Base-by-base conservation (phyloP, 2,797 vertebrate genomes). In the Cottoperca gobio region DNA sequence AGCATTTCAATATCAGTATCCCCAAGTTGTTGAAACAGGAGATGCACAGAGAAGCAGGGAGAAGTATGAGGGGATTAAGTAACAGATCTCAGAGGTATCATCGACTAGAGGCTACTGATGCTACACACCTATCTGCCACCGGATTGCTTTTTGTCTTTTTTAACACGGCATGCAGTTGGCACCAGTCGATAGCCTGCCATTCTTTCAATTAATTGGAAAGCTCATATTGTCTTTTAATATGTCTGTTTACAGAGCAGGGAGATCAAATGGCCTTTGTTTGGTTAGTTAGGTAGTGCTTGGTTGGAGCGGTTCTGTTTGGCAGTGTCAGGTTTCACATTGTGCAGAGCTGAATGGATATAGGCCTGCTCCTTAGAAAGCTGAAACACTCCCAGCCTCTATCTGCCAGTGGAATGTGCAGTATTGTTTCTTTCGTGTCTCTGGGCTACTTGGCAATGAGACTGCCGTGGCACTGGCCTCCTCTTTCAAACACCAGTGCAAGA, bases 361-460 rank as follows among this genome's bases (percentile, higher is more conserved):
- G 79, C 64, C 82, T 17, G 60, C 77, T 91, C 81, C 90, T 87
- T 70, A 35, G 80, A 88, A 86, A 80, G 84, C 83, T 79, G 55
- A 82, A 83, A 66, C n/a, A 57, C 86, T 88, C 85, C 74, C 85
- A 81, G 76, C 78, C 65, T 78, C 63, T 76, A 57, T 84, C 85
- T 88, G 91, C 91, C 91, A 89, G 91, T 63, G 91, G 93, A 94
- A 95, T 93, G 88, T 35, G 49, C 75, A 71, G 81, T 74, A 89
- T 93, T 94, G 91, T 94, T 82, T 86, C 80, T 50, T 58, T 63
- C 67, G 81, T 42, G 33, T 92, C 86, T 93, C 89, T 78, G 86
- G 74, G 90, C 83, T 70, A 76, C 90, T 91, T 91, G 92, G 93
- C 92, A 92, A 76, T 67, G 69, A 77, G 48, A 78, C 86, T 42